These are phyloP conservation scores for Dromas ardeola DNA, from an alignment of 2,113 vertebrate genomes.

Conservation along the genomic window DNA sequence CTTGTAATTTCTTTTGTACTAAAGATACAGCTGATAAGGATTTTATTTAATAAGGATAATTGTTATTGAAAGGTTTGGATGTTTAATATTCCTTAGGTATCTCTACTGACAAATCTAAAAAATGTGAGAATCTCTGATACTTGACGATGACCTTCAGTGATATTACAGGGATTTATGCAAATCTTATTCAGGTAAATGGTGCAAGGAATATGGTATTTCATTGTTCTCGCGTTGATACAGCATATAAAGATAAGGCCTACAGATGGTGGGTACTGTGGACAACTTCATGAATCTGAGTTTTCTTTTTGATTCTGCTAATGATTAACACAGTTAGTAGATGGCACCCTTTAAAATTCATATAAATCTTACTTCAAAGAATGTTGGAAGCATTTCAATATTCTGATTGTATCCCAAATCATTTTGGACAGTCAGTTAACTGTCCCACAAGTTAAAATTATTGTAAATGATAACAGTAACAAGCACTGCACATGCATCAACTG, in stretches of 20 bases:
- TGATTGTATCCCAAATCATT: not conserved
- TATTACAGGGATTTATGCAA: slow-evolving; percentile 58
- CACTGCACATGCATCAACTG: not conserved
- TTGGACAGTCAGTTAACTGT: not conserved
- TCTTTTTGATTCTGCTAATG: not conserved
- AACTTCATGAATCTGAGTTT: not conserved
- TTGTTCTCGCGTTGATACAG: not conserved
- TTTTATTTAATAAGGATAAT: slow-evolving; percentile 74
- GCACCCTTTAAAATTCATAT: not conserved
- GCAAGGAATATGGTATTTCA: not conserved
- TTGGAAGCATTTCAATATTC: not conserved
- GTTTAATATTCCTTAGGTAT: slow-evolving; percentile 71
- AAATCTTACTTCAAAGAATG: not conserved
- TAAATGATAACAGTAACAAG: not conserved
- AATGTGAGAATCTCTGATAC: slow-evolving; percentile 57
- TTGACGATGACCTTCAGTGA: slow-evolving; percentile 66
- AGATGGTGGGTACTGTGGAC: not conserved
- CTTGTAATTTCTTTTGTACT: slow-evolving; percentile 67
- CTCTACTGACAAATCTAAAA: slow-evolving; percentile 59
- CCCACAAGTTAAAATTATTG: not conserved
- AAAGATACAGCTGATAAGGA: slow-evolving; percentile 52
- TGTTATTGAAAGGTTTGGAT: slow-evolving; percentile 53
- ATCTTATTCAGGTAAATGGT: slow-evolving; percentile 30
- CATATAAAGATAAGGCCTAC: not conserved
- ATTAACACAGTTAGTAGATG: not conserved